Evolutionary conservation across 2,113 vertebrate genomes (phyloP).

Genomic region (Gopherus evgoodei): DNA sequence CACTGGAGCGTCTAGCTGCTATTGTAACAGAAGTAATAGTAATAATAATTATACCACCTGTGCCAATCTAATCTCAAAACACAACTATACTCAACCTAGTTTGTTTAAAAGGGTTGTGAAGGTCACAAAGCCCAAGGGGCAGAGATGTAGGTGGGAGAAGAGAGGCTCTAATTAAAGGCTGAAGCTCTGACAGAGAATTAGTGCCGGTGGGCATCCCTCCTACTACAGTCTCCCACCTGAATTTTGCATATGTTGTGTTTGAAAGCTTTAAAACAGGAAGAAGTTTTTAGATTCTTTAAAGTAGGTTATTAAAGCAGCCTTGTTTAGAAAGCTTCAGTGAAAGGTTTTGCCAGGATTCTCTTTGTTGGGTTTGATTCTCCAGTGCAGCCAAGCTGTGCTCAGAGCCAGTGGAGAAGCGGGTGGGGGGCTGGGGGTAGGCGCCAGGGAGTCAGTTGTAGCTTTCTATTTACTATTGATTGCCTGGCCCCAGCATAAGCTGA

Average conservation of each 20-base stretch:
- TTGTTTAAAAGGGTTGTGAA: neutral
- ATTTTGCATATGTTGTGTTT: neutral
- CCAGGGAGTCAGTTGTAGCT: neutral
- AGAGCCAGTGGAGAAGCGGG: neutral
- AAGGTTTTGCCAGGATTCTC: neutral
- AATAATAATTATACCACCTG: neutral
- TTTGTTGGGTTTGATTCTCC: neutral
- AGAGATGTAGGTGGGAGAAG: neutral
- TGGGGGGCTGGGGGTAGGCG: too few relatives aligned
- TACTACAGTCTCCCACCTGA: neutral
- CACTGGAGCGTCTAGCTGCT: neutral
- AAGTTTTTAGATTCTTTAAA: conserved; percentile 14
- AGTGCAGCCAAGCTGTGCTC: neutral
- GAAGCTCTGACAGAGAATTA: neutral
- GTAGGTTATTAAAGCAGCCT: neutral
- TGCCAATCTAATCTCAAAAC: neutral
- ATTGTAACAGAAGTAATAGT: neutral
- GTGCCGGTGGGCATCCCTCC: neutral
- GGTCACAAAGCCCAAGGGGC: neutral
- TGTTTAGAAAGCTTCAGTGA: neutral
- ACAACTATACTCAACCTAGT: neutral
- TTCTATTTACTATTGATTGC: neutral
- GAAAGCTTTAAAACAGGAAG: neutral
- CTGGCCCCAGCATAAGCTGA: conserved; percentile 7
- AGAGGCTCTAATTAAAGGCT: neutral